A percentile compares a stretch with the other conserved stretches of the same genome.
phyloP scores from a whole-genome alignment of 2,113 vertebrate genomes.

The Phalacrocorax pelagicus region DNA sequence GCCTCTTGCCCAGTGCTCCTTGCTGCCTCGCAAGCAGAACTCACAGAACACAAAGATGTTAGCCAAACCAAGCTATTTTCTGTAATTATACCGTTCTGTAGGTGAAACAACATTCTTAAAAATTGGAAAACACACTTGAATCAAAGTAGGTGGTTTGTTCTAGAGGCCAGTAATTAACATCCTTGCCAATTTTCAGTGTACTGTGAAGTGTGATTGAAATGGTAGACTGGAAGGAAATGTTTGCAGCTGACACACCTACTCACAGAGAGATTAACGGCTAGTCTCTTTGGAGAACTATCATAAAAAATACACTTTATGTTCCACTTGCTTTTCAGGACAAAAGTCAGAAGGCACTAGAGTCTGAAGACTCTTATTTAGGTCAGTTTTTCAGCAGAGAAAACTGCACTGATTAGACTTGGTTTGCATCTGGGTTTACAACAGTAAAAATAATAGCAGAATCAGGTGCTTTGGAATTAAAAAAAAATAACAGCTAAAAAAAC shows the following conservation, averaged over 20 bases:
- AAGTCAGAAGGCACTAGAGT: slow-evolving; percentile 32
- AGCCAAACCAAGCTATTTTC: slow-evolving; percentile 70
- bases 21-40: slow-evolving; percentile 45
- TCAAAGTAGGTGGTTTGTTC: slow-evolving; percentile 73
- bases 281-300: slow-evolving; percentile 66
- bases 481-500: background rate
- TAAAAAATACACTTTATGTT: slow-evolving; percentile 57
- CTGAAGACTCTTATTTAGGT: slow-evolving; percentile 14
- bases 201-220: slow-evolving; percentile 76
- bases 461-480: background rate
- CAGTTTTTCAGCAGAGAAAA: slow-evolving; percentile 23
- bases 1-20: background rate
- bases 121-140: slow-evolving; percentile 57
- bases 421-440: background rate
- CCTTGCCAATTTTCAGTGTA: slow-evolving; percentile 74
- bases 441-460: slow-evolving; percentile 3
- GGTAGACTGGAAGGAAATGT: slow-evolving; percentile 73
- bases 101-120: slow-evolving; percentile 70
- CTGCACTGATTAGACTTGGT: background rate
- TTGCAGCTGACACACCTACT: slow-evolving; percentile 72
- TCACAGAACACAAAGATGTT: slow-evolving; percentile 47
- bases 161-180: slow-evolving; percentile 72
- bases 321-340: slow-evolving; percentile 59
- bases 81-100: slow-evolving; percentile 68
- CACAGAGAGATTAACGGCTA: slow-evolving; percentile 62